phyloP scores from a whole-genome alignment of 2,113 vertebrate species.

The Bagarius yarrelli region DNA sequence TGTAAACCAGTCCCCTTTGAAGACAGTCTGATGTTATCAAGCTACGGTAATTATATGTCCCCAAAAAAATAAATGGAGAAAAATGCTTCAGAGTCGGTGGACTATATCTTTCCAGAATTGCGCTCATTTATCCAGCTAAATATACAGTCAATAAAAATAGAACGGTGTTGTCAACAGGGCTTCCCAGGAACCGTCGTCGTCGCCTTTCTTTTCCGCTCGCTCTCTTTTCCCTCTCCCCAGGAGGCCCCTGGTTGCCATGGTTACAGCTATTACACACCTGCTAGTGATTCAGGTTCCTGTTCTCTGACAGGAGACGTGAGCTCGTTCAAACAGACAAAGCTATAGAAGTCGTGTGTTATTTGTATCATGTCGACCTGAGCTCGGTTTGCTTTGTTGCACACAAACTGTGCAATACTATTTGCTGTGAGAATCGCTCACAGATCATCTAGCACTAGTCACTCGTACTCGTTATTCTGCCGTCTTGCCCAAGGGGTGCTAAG shows the following conservation, averaged over 20 bases:
- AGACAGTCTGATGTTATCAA: slow-evolving; percentile 34
- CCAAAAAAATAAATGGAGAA: background rate
- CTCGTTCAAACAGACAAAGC: slow-evolving; percentile 30
- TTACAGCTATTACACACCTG: slow-evolving; percentile 51
- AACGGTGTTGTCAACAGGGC: slow-evolving; percentile 38
- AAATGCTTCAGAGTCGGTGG: background rate
- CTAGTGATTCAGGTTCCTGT: slow-evolving; percentile 46
- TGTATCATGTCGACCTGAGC: slow-evolving; percentile 11
- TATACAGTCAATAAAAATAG: slow-evolving; percentile 20
- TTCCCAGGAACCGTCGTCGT: slow-evolving; percentile 30
- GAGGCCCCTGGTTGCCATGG: slow-evolving; percentile 44
- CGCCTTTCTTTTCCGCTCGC: background rate
- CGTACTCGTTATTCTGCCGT: background rate
- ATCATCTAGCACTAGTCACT: background rate
- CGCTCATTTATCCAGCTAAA: slow-evolving; percentile 28
- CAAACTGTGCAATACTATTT: background rate
- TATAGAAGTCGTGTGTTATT: background rate
- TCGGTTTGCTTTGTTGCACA: slow-evolving; percentile 17
- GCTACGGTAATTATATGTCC: background rate
- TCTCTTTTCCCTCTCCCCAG: slow-evolving; percentile 9
- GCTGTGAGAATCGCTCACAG: background rate
- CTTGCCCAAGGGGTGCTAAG: background rate
- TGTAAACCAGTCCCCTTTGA: background rate
- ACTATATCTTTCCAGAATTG: background rate
- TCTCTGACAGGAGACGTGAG: slow-evolving; percentile 19